These are phyloP conservation scores for Macquaria ambigua DNA, from an alignment of 2,113 vertebrate species.

Conservation along the genomic window DNA sequence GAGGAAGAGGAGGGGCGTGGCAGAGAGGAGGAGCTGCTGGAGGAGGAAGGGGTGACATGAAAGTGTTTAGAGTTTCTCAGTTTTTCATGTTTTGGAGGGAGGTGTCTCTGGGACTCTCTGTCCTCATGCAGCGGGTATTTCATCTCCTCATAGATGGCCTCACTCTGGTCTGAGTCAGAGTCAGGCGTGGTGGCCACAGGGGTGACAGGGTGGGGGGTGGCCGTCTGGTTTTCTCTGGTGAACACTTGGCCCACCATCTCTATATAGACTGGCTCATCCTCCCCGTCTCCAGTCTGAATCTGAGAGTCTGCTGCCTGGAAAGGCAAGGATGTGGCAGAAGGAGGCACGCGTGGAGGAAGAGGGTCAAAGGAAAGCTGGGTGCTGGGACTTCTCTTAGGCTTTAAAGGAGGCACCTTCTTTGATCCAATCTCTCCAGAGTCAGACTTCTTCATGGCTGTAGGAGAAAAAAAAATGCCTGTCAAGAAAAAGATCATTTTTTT, in stretches of 20 bases:
- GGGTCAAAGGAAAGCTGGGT: conserved; percentile 90
- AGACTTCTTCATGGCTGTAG: conserved; percentile 87
- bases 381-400: conserved; percentile 92
- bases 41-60: conserved; percentile 74
- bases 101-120: conserved; percentile 75
- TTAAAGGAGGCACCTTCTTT: conserved; percentile 90
- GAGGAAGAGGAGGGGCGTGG: conserved; percentile 83
- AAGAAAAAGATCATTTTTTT: conserved; percentile 6
- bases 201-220: conserved; percentile 82
- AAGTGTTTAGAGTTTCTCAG: conserved; percentile 82
- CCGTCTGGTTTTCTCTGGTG: conserved; percentile 84
- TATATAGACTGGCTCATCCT: conserved; percentile 93
- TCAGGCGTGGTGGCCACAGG: conserved; percentile 86
- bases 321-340: conserved; percentile 79
- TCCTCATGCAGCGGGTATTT: conserved; percentile 90
- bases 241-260: conserved; percentile 94
- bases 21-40: conserved; percentile 77
- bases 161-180: conserved; percentile 92
- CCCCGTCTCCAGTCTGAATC: conserved; percentile 74
- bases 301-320: conserved; percentile 79
- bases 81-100: conserved; percentile 80
- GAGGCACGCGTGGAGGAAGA: conserved; percentile 72
- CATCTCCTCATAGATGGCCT: conserved; percentile 96
- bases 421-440: conserved; percentile 85
- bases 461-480: conserved; percentile 21